Percentiles rank a stretch among this genome's conserved stretches.
Conservation (phyloP, 2,113 vertebrate species). For the Melanostigma gelatinosum region DNA sequence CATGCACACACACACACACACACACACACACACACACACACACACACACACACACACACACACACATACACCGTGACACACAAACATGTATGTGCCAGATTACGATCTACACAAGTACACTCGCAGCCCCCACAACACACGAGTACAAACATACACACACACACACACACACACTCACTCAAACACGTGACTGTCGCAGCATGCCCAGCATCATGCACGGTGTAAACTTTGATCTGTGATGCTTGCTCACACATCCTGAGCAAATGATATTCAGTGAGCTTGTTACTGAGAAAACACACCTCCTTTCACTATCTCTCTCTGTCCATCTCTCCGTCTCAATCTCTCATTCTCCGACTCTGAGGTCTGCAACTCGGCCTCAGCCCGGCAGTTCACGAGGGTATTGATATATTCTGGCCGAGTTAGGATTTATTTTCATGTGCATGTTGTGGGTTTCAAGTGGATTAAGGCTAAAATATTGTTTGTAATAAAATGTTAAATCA, state of each 20-base stretch:
- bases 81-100: too few relatives aligned
- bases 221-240: slow-evolving; percentile 54
- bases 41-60: slow-evolving; percentile 28
- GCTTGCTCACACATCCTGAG: slow-evolving; percentile 47
- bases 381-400: neutral
- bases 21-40: neutral
- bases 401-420: neutral
- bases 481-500: neutral
- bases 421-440: slow-evolving; percentile 7
- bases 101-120: too few relatives aligned
- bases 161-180: neutral
- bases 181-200: slow-evolving; percentile 10
- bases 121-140: neutral
- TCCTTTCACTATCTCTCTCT: neutral
- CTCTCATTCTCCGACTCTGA: slow-evolving; percentile 35
- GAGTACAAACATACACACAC: slow-evolving; percentile 11
- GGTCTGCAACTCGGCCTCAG: slow-evolving; percentile 27
- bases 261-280: slow-evolving; percentile 56
- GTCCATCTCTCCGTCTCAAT: neutral
- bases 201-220: slow-evolving; percentile 27
- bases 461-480: neutral
- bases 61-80: too few relatives aligned
- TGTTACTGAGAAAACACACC: slow-evolving; percentile 50
- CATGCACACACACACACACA: slow-evolving; percentile 46
- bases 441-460: neutral